A percentile compares a stretch with the other conserved stretches of the same genome.
phyloP scores from a whole-genome alignment of 2,113 vertebrate genomes.

The Larimichthys crocea region DNA sequence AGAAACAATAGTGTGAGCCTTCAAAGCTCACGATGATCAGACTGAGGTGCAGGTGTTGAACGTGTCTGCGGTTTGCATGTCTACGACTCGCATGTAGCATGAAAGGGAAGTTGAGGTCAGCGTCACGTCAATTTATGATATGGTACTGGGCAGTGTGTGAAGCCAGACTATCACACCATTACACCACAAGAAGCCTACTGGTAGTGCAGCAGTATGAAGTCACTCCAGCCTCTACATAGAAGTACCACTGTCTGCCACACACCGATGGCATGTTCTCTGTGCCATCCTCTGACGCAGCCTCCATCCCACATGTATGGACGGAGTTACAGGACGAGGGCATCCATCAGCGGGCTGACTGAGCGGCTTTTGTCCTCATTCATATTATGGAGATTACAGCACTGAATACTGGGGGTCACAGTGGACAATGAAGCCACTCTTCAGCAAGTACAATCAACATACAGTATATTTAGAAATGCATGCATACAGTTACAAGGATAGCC shows the following conservation, averaged over 20 bases:
- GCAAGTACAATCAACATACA: conserved; percentile 27
- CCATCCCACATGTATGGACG: conserved; percentile 63
- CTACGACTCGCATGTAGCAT: not conserved
- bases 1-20: not conserved
- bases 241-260: conserved; percentile 66
- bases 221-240: conserved; percentile 61
- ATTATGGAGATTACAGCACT: conserved; percentile 64
- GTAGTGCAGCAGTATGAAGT: conserved; percentile 59
- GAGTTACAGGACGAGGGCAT: conserved; percentile 1
- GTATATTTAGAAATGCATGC: conserved; percentile 20
- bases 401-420: conserved; percentile 18
- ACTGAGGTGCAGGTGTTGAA: conserved; percentile 13
- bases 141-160: conserved; percentile 18
- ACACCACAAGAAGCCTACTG: conserved; percentile 16
- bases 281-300: conserved; percentile 61
- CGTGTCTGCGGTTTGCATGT: conserved; percentile 30
- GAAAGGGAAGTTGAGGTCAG: conserved; percentile 44
- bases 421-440: conserved; percentile 68
- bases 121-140: conserved; percentile 19
- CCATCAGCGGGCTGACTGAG: conserved; percentile 61
- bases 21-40: conserved; percentile 1
- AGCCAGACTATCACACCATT: not conserved
- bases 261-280: conserved; percentile 71
- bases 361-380: conserved; percentile 72
- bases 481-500: not conserved